These are phyloP conservation scores for Platycheirus rosarum DNA, from an alignment of 2,888 invertebrate genomes.

Conservation along the genomic window DNA sequence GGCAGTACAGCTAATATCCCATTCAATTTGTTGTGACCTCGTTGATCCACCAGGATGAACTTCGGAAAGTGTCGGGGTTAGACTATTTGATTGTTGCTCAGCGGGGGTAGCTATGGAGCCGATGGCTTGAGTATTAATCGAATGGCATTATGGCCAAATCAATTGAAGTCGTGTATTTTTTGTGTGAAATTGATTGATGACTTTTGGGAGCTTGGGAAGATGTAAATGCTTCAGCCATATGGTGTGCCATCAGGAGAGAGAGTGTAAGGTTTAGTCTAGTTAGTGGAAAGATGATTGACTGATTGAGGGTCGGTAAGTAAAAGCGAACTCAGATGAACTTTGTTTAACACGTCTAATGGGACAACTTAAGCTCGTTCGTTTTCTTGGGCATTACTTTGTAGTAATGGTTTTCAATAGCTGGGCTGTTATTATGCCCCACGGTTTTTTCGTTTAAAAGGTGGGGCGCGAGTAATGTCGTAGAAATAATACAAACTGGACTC, in stretches of 20 bases:
- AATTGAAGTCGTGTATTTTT: conserved; percentile 45
- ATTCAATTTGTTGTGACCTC: conserved; percentile 70
- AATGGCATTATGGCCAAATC: conserved; percentile 59
- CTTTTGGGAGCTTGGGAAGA: conserved; percentile 1
- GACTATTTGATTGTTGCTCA: conserved; percentile 21
- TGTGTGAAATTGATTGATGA: conserved; percentile 72
- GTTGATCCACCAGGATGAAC: conserved; percentile 58
- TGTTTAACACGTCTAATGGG: not conserved
- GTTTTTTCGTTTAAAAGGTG: too few relatives aligned
- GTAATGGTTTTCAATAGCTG: not conserved
- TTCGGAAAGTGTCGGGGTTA: conserved; percentile 52
- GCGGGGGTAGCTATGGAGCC: conserved; percentile 30
- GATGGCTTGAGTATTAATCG: conserved; percentile 51
- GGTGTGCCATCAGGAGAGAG: not conserved
- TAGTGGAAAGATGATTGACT: conserved; percentile 39
- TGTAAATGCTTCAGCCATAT: not conserved
- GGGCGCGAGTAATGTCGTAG: too few relatives aligned
- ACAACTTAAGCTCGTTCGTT: not conserved
- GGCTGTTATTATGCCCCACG: too few relatives aligned
- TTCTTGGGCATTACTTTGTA: conserved; percentile 5
- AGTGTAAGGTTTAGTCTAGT: conserved; percentile 23
- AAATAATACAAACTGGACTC: too few relatives aligned
- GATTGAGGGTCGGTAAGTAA: conserved; percentile 26
- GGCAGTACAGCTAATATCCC: conserved; percentile 29
- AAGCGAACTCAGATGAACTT: conserved; percentile 28